A percentile compares a stretch with the other conserved stretches of the same genome.
phyloP scores from a whole-genome alignment of 2,113 vertebrate genomes.

The Syrmaticus mikado region DNA sequence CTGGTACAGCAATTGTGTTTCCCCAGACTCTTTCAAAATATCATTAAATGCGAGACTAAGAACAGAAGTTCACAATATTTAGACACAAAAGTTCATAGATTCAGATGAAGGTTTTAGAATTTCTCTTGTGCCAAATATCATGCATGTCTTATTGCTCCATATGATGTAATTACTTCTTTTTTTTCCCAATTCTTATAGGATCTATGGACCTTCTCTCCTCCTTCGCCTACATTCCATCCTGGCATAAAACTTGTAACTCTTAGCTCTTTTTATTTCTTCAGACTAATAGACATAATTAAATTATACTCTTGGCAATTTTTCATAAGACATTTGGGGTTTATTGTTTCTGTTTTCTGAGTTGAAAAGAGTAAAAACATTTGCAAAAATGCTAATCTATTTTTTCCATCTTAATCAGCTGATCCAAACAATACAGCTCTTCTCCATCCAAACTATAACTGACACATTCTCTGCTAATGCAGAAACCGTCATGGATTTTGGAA shows the following conservation, averaged over 20 bases:
- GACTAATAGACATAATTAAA: not conserved
- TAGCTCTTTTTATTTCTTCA: not conserved
- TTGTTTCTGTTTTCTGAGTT: not conserved
- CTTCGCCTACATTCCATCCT: not conserved
- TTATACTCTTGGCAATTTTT: not conserved
- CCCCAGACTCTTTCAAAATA: not conserved
- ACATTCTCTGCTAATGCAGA: not conserved
- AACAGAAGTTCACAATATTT: not conserved
- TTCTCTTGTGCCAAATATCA: not conserved
- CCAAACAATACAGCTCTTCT: not conserved
- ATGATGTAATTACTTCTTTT: constrained; percentile 20
- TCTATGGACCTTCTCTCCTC: not conserved
- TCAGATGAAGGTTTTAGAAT: not conserved
- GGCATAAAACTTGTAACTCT: not conserved
- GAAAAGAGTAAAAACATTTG: not conserved
- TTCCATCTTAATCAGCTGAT: not conserved
- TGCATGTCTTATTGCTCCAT: not conserved
- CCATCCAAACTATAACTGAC: not conserved
- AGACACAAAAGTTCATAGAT: not conserved
- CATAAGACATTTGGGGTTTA: not conserved
- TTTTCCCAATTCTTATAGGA: constrained; percentile 1
- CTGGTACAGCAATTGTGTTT: not conserved
- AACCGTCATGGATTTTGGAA: not conserved
- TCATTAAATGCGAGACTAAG: not conserved
- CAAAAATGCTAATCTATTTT: not conserved